These are phyloP conservation scores for Sesamia inferens DNA, from an alignment of 2,888 invertebrate species.

Conservation along the genomic window DNA sequence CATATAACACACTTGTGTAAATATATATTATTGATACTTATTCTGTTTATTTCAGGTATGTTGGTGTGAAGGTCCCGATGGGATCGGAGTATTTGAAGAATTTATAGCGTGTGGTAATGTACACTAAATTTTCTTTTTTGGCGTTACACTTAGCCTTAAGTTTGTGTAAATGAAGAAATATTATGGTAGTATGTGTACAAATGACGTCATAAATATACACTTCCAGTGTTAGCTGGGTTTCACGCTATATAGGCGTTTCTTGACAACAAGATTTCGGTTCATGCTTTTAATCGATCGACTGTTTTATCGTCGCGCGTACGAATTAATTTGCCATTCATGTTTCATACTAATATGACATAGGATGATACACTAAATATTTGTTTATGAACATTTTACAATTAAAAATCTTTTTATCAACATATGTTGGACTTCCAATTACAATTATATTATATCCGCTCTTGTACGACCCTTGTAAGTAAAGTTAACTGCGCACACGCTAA, in stretches of 20 bases:
- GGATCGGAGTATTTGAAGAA: slow-evolving; percentile 12
- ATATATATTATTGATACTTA: slow-evolving; percentile 49
- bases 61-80: slow-evolving; percentile 30
- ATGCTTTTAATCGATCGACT: too few relatives aligned
- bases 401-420: neutral
- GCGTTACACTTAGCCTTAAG: neutral
- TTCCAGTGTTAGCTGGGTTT: too few relatives aligned
- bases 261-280: too few relatives aligned
- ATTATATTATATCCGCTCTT: neutral
- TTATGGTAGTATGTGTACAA: neutral
- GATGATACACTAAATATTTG: neutral
- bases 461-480: neutral
- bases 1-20: slow-evolving; percentile 56
- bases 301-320: too few relatives aligned
- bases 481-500: neutral
- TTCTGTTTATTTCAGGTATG: slow-evolving; percentile 65
- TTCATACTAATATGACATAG: neutral
- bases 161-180: neutral
- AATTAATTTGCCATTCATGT: neutral
- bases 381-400: neutral
- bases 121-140: neutral
- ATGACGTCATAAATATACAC: too few relatives aligned
- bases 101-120: slow-evolving; percentile 41
- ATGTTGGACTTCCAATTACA: neutral
- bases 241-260: too few relatives aligned